Conservation (phyloP, 2,888 invertebrate genomes). For the Cremastinae sp. region DNA sequence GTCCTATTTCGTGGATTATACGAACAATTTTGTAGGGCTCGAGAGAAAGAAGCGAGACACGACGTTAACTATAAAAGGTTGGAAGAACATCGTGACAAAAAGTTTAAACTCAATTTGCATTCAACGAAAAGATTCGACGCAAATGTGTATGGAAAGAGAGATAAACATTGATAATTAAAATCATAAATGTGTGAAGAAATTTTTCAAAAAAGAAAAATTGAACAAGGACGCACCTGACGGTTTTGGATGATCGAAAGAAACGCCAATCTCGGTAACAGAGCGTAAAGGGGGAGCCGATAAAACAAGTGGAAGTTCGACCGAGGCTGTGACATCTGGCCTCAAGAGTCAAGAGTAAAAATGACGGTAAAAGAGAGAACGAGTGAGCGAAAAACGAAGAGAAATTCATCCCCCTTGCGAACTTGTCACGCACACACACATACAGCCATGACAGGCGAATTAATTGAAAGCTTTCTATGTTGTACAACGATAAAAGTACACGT, state of each 20-base stretch:
- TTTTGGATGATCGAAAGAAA: constrained; percentile 70
- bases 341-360: constrained; percentile 52
- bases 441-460: constrained; percentile 73
- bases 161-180: no score
- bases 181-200: neutral
- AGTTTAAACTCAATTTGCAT: neutral
- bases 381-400: constrained; percentile 47
- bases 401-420: constrained; percentile 13
- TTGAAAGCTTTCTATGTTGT: constrained; percentile 71
- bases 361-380: constrained; percentile 53
- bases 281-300: constrained; percentile 75
- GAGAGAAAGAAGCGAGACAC: constrained; percentile 46
- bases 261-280: constrained; percentile 72
- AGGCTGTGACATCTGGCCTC: constrained; percentile 68
- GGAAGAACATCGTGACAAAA: constrained; percentile 32
- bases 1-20: constrained; percentile 43
- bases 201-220: constrained; percentile 39
- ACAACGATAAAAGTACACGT: constrained; percentile 59
- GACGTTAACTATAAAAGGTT: constrained; percentile 18
- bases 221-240: constrained; percentile 51
- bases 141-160: no score
- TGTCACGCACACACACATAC: constrained; percentile 41
- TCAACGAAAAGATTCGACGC: no score
- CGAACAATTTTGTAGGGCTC: constrained; percentile 20
- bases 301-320: constrained; percentile 69